These are phyloP conservation scores for Ariolimax columbianus DNA, from an alignment of 2,888 invertebrate genomes.

Conservation along the genomic window DNA sequence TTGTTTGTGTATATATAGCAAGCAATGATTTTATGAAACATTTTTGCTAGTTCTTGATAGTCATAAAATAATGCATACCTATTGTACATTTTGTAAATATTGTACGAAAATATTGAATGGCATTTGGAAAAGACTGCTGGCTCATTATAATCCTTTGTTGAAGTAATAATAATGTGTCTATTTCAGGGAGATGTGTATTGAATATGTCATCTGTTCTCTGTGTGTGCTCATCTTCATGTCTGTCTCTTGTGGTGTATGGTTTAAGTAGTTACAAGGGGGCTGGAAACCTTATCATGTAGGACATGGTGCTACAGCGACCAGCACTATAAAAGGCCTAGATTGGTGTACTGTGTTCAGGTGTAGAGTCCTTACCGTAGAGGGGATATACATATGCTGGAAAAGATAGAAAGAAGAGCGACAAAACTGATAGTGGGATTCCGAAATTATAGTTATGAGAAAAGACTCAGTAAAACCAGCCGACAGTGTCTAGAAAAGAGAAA, in stretches of 20 bases:
- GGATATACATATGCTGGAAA: too few species aligned
- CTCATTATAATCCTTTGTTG: not conserved
- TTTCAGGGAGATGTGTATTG: conserved; percentile 35
- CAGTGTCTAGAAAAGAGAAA: too few species aligned
- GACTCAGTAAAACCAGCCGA: too few species aligned
- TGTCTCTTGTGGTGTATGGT: not conserved
- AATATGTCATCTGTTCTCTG: not conserved
- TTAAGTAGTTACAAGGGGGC: not conserved
- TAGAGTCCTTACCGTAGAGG: too few species aligned
- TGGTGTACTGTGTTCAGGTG: too few species aligned
- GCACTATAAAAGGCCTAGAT: too few species aligned
- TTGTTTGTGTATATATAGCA: too few species aligned
- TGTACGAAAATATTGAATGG: conserved; percentile 18
- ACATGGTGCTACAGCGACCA: too few species aligned
- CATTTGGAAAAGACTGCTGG: conserved; percentile 11
- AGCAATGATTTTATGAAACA: not conserved
- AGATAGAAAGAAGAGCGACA: too few species aligned
- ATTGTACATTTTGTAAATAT: conserved; percentile 35
- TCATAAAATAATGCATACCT: not conserved
- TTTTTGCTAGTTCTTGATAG: not conserved
- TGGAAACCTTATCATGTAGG: not conserved
- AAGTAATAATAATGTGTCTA: conserved; percentile 21
- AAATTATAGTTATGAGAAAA: too few species aligned
- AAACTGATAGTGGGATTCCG: too few species aligned
- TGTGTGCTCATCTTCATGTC: not conserved